Base-by-base conservation (phyloP, 2,888 invertebrate species). In the Drosophila suboccidentalis region DNA sequence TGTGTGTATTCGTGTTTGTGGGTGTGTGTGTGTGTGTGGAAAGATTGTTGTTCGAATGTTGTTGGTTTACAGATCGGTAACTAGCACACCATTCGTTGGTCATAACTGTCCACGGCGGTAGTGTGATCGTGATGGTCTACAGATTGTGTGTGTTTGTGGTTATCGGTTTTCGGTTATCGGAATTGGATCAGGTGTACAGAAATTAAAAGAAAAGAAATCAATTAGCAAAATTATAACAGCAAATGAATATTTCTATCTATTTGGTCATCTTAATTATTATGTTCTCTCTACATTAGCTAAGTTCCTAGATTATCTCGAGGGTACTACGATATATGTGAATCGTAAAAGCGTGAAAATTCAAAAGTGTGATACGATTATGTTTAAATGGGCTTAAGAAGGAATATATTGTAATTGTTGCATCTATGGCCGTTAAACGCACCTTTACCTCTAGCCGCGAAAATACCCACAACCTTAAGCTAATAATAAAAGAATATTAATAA, bases 101-200 rank as follows among this genome's bases (percentile, higher is more conserved):
- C 92, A 92, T 81, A 92, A 91, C 75, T 91, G 91, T 86, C 91
- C 92, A 86, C 92, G 89, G 78, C 91, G 91, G 83, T 90, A 91
- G 80, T 91, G 90, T 85, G 92, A 92, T 80, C 92, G 90, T 80
- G 92, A 92, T 89, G 92, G 92, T 90, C 92, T 91, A 85, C 84
- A 80, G 68, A 80, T 77, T 65, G 60, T 64, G 53, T 59, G 51
- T 44, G 47, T 60, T 51, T 55, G 47, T 67, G 38, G 50, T 44
- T 60, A 49, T 59, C 60, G 58, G 34, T 46, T 71, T 51, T 41
- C 41, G 60, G 43, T 44, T 67, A 60, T 41, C 32, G 34, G 41
- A 39, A 46, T 70, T 72, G 55, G 53, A 58, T 49, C 11, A 62
- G 76, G 77, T 86, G 87, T 79, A 79, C 76, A 83, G 67, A 88